These are phyloP conservation scores for Rhinogobius similis DNA, from an alignment of 2,113 vertebrate genomes.

Conservation along the genomic window DNA sequence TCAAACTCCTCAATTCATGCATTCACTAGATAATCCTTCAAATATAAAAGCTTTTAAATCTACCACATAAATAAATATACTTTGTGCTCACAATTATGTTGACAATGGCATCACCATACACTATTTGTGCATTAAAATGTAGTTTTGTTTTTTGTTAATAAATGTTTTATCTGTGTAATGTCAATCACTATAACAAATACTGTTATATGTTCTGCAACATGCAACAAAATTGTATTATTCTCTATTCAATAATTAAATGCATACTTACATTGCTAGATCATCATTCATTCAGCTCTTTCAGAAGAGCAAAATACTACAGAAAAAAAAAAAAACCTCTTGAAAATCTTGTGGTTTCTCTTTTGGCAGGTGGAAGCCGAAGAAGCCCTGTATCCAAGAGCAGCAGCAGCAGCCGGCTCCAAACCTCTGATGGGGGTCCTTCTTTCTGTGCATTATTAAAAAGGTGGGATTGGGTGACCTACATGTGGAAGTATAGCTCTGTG, in stretches of 20 bases:
- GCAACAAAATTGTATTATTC: background rate
- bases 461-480: constrained; percentile 71
- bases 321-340: no score
- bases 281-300: background rate
- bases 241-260: background rate
- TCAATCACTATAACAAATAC: background rate
- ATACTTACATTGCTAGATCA: background rate
- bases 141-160: background rate
- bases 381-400: constrained; percentile 56
- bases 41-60: background rate
- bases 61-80: background rate
- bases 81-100: background rate
- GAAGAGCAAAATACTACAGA: no score
- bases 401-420: constrained; percentile 55
- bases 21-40: background rate
- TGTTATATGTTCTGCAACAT: background rate
- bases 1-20: background rate
- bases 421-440: constrained; percentile 71
- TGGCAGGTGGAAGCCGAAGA: constrained; percentile 36
- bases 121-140: no score
- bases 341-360: constrained; percentile 19
- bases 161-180: background rate
- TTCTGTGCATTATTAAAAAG: constrained; percentile 77
- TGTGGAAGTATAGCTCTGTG: constrained; percentile 59
- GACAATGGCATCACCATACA: no score